phyloP scores from a whole-genome alignment of 2,888 invertebrate genomes.

The Acrobasis consociella region DNA sequence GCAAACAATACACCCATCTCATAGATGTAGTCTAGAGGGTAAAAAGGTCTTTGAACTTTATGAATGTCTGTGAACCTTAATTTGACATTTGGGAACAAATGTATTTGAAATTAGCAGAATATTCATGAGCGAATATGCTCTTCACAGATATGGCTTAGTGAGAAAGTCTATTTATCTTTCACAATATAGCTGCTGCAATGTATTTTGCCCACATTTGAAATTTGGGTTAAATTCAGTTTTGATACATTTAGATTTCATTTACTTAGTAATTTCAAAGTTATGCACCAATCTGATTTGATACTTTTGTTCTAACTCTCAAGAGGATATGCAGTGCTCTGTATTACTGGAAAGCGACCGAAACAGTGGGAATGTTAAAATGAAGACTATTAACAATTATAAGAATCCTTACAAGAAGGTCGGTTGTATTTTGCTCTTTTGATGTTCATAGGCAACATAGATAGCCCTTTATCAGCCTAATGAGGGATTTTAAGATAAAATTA shows the following conservation, averaged over 20 bases:
- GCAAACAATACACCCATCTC: background rate
- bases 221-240: background rate
- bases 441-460: slow-evolving; percentile 61
- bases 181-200: background rate
- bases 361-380: slow-evolving; percentile 74
- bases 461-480: slow-evolving; percentile 24
- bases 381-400: slow-evolving; percentile 74
- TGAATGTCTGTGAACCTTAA: slow-evolving; percentile 7
- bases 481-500: slow-evolving; percentile 12
- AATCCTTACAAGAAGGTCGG: slow-evolving; percentile 77
- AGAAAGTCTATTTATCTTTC: background rate
- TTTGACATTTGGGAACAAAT: slow-evolving; percentile 3
- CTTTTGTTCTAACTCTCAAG: slow-evolving; percentile 67
- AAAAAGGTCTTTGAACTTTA: slow-evolving; percentile 1
- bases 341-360: slow-evolving; percentile 69
- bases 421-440: slow-evolving; percentile 43
- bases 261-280: background rate
- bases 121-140: slow-evolving; percentile 3
- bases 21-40: background rate
- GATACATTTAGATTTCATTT: background rate
- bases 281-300: slow-evolving; percentile 36
- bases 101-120: slow-evolving; percentile 11
- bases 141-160: background rate
- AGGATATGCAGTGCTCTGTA: slow-evolving; percentile 78
- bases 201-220: background rate